Conservation (phyloP, 2,113 vertebrate species). For the Ptychochromis oligacanthus region DNA sequence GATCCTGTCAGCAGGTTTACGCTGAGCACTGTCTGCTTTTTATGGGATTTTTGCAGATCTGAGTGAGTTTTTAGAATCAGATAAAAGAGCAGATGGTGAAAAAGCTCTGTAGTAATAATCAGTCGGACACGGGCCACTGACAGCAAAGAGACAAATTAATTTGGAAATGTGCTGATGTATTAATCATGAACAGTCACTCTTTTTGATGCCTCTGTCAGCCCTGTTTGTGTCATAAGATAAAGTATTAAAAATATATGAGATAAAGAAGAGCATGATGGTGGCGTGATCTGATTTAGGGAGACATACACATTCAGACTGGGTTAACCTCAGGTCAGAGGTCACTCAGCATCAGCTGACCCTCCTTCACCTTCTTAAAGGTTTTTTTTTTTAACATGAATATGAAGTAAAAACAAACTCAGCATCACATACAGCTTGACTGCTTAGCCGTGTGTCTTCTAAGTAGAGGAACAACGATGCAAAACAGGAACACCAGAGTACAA, state of each 20-base stretch:
- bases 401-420: too few species aligned
- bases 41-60: neutral
- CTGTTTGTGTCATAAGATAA: neutral
- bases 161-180: conserved; percentile 4
- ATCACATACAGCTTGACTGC: too few species aligned
- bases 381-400: too few species aligned
- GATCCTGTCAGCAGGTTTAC: neutral
- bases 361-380: too few species aligned
- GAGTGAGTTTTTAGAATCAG: neutral
- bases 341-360: too few species aligned
- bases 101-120: neutral
- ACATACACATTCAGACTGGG: neutral
- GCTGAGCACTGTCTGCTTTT: neutral
- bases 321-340: too few species aligned
- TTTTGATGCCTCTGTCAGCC: neutral
- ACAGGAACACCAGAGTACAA: neutral
- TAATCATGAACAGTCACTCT: neutral
- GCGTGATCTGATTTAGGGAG: neutral
- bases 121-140: neutral
- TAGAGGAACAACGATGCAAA: neutral
- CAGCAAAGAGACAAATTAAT: conserved; percentile 1
- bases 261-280: neutral
- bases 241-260: neutral
- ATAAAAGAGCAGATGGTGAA: conserved; percentile 20
- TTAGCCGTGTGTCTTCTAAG: neutral